Evolutionary conservation across 2,113 vertebrate species (phyloP).

Genomic region (Aptenodytes forsteri): DNA sequence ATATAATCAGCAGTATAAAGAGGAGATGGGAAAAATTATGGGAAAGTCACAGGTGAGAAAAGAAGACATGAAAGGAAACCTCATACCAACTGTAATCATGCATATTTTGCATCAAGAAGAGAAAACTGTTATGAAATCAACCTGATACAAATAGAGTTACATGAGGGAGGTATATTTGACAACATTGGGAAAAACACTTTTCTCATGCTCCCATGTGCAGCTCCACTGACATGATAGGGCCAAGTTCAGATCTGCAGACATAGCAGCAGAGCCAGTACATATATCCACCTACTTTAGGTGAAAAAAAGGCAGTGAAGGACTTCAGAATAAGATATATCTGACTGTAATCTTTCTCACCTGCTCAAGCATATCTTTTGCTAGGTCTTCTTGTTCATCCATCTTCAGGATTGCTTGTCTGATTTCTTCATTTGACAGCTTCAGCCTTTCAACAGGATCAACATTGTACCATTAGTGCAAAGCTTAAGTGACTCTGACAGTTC

Average conservation of each 20-base stretch:
- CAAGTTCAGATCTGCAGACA: not conserved
- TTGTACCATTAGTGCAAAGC: not conserved
- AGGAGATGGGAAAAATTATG: not conserved
- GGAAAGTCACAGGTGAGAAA: not conserved
- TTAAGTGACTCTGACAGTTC: not conserved
- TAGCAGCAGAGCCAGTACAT: not conserved
- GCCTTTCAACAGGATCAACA: slow-evolving; percentile 72
- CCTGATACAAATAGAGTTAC: not conserved
- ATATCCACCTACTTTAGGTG: not conserved
- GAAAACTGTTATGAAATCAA: not conserved
- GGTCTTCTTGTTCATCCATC: slow-evolving; percentile 97
- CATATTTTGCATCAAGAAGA: not conserved
- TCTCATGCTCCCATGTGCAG: not conserved
- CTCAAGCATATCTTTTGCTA: slow-evolving; percentile 97
- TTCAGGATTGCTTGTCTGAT: slow-evolving; percentile 91
- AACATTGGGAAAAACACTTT: not conserved
- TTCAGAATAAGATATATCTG: not conserved
- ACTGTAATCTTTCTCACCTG: slow-evolving; percentile 79
- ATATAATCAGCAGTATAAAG: not conserved
- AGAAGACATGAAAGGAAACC: not conserved
- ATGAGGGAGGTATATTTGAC: not conserved
- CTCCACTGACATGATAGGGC: not conserved
- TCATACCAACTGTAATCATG: not conserved
- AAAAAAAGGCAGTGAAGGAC: not conserved
- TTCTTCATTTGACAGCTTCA: slow-evolving; percentile 96